Conservation (phyloP, 2,888 invertebrate species). For the Lumbricus terrestris region DNA sequence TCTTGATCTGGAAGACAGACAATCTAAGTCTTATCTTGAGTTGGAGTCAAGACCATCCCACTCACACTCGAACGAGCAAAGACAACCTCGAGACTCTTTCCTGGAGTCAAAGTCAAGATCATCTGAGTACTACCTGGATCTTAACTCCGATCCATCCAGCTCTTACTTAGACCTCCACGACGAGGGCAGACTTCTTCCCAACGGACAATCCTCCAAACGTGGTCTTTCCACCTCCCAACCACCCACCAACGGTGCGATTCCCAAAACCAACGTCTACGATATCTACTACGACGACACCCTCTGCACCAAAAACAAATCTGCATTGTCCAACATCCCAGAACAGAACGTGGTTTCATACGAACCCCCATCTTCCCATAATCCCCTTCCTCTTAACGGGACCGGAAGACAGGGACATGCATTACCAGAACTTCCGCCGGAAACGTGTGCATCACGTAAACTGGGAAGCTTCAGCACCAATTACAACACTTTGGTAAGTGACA, state of each 20-base stretch:
- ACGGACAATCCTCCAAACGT: not conserved
- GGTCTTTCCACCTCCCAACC: not conserved
- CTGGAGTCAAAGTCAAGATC: too few relatives aligned
- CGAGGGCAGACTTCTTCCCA: not conserved
- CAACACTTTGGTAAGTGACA: not conserved
- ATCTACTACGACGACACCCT: not conserved
- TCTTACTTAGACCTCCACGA: not conserved
- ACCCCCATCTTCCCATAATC: not conserved
- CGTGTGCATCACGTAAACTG: not conserved
- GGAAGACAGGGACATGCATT: not conserved
- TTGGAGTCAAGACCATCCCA: too few relatives aligned
- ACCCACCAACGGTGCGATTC: not conserved
- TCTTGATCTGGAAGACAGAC: too few relatives aligned
- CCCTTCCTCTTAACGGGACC: not conserved
- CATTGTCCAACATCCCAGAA: not conserved
- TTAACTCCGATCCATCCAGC: too few relatives aligned
- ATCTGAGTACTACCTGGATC: too few relatives aligned
- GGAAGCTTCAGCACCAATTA: not conserved
- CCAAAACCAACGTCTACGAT: too few relatives aligned
- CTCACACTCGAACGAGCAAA: too few relatives aligned
- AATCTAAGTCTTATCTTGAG: too few relatives aligned
- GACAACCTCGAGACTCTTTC: too few relatives aligned
- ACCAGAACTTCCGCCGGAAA: not conserved
- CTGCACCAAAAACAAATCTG: not conserved
- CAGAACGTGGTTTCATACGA: not conserved